A percentile compares a stretch with the other conserved stretches of the same genome.
Evolutionary conservation across 2,888 invertebrate species (phyloP).

Genomic region (Andricus curvator): DNA sequence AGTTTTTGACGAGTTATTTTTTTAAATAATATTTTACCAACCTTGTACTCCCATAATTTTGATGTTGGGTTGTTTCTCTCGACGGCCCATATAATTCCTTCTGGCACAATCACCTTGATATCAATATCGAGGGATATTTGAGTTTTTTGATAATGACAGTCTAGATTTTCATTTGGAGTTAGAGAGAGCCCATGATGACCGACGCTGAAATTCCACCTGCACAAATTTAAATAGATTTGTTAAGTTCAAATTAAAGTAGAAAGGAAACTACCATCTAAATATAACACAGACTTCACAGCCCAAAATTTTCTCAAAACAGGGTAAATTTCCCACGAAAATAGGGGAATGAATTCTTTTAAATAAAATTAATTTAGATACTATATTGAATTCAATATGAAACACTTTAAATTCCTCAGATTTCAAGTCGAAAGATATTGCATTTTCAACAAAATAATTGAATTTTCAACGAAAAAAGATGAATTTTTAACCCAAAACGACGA

Average conservation of each 20-base stretch:
- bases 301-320: too few relatives aligned
- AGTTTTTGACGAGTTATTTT: neutral
- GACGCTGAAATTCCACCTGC: slow-evolving; percentile 97
- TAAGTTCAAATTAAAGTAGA: too few relatives aligned
- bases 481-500: too few relatives aligned
- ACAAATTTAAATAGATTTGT: slow-evolving; percentile 30
- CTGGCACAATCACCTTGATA: slow-evolving; percentile 85
- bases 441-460: too few relatives aligned
- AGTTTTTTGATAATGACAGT: slow-evolving; percentile 77
- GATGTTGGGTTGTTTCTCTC: slow-evolving; percentile 81
- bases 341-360: too few relatives aligned
- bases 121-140: slow-evolving; percentile 76
- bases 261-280: neutral
- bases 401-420: too few relatives aligned
- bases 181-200: slow-evolving; percentile 90
- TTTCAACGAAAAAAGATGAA: too few relatives aligned
- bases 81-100: slow-evolving; percentile 86
- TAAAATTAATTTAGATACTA: too few relatives aligned
- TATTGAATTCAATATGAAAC: too few relatives aligned
- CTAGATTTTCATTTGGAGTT: slow-evolving; percentile 76
- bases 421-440: too few relatives aligned
- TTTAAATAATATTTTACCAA: slow-evolving; percentile 66
- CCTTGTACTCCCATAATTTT: slow-evolving; percentile 88
- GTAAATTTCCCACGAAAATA: too few relatives aligned
- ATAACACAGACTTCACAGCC: too few relatives aligned